Base-by-base conservation (phyloP, 2,888 invertebrate species). In the Harpalus rubripes region DNA sequence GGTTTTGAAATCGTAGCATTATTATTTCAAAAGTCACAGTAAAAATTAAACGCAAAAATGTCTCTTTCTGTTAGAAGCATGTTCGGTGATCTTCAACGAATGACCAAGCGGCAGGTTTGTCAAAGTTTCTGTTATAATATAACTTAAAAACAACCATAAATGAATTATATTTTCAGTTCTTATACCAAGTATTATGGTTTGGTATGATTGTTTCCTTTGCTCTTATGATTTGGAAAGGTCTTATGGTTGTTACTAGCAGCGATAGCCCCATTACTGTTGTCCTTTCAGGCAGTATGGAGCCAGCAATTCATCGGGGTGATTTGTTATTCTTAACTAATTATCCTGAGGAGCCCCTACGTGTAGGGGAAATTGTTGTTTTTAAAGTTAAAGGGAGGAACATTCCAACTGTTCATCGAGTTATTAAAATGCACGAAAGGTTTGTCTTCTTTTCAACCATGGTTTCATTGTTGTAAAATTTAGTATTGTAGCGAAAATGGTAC, bases 201-300 rank as follows among this genome's bases (percentile, higher is more conserved):
- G 99, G 98, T 87, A 99, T 99, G 99, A 99, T 99, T 90, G 99
- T 99, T 58, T 98, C 99, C 1, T 99, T 99, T 18, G 99, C 99
- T 3, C 92, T 99, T 87, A 99, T 99, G 99, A 99, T 99, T 91
- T 99, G 99, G 99, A 99, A 99, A 92, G 99, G 99, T 81, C 92
- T 99, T 86, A 99, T 99, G 99, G 99, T 99, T 7, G 96, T 98
- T 8, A 99, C 99, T 32, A 98, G 99, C 81, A 99, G 99, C 90
- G 99, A 99, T 92, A 98, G 98, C 89, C 99, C 99, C 0, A 99
- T 99, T 89, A 99, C 99, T 78, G 99, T 99, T 82, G 99, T 99
- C 8, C 93, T 99, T 84, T 98, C 98, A 91, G 99, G 99, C 58
- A 98, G 98, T 92, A 99, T 99, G 99, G 99, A 99, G 90, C 99